Conservation (phyloP, 2,888 invertebrate species). For the Drosophila monieri region DNA sequence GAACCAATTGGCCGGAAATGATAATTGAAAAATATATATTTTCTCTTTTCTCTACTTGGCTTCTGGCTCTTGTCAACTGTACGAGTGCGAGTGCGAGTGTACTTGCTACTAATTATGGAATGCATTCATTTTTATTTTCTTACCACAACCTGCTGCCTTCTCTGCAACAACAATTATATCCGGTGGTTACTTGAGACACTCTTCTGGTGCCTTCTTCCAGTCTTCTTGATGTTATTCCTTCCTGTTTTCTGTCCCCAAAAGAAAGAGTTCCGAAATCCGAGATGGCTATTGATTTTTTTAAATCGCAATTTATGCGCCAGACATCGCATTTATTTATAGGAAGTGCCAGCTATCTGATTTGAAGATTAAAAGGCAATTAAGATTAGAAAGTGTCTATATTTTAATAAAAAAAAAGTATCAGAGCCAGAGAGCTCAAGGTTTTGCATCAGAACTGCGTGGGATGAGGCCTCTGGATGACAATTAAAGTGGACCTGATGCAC, state of each 20-base stretch:
- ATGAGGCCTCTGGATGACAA: slow-evolving; percentile 40
- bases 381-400: background rate
- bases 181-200: slow-evolving; percentile 66
- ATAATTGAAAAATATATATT: slow-evolving; percentile 72
- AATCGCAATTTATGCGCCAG: background rate
- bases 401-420: too few species aligned
- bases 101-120: slow-evolving; percentile 73
- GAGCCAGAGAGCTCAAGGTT: too few species aligned
- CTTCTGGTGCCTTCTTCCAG: background rate
- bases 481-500: slow-evolving; percentile 33
- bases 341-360: background rate
- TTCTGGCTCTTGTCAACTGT: slow-evolving; percentile 47
- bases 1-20: slow-evolving; percentile 66
- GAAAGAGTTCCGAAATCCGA: background rate
- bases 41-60: slow-evolving; percentile 66
- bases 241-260: background rate
- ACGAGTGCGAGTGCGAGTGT: slow-evolving; percentile 15
- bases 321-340: background rate
- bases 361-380: background rate
- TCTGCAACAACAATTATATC: slow-evolving; percentile 69
- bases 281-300: background rate
- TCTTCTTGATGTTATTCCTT: background rate
- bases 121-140: slow-evolving; percentile 67
- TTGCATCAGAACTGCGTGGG: too few species aligned
- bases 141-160: slow-evolving; percentile 39